Evolutionary conservation across 2,113 vertebrate genomes (phyloP).

Genomic region (Copsychus sechellarum): DNA sequence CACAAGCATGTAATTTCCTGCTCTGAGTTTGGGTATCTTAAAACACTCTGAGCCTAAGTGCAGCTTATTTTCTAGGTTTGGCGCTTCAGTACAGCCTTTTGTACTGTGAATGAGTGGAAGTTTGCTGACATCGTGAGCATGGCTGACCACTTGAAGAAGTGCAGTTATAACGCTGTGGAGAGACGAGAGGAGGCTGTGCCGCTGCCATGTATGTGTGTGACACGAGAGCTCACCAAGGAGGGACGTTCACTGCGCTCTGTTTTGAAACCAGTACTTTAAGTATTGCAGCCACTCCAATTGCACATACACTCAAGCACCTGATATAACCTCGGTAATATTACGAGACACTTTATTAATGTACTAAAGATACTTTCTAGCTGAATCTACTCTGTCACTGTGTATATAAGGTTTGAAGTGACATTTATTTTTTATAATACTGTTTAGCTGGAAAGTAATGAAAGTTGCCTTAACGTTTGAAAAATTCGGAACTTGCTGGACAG

Average conservation of each 20-base stretch:
- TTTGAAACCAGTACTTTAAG: slow-evolving; percentile 87
- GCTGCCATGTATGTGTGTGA: slow-evolving; percentile 93
- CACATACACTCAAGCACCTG: slow-evolving; percentile 75
- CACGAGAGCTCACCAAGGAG: slow-evolving; percentile 91
- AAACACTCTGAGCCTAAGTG: slow-evolving; percentile 46
- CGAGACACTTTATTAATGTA: slow-evolving; percentile 80
- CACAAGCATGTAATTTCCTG: neutral
- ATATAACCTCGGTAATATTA: slow-evolving; percentile 73
- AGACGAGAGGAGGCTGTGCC: slow-evolving; percentile 90
- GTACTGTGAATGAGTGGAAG: slow-evolving; percentile 90
- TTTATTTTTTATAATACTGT: slow-evolving; percentile 87
- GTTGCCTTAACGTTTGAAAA: slow-evolving; percentile 87
- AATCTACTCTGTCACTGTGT: slow-evolving; percentile 80
- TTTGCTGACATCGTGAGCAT: slow-evolving; percentile 93
- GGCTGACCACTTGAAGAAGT: slow-evolving; percentile 94
- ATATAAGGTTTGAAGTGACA: slow-evolving; percentile 84
- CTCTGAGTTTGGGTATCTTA: neutral
- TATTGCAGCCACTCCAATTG: slow-evolving; percentile 66
- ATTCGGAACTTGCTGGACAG: slow-evolving; percentile 79
- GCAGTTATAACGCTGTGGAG: slow-evolving; percentile 89
- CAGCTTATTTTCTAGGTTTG: slow-evolving; percentile 85
- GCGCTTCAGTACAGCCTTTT: slow-evolving; percentile 97
- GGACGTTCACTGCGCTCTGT: slow-evolving; percentile 90
- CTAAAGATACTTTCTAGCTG: slow-evolving; percentile 80
- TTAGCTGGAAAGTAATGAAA: slow-evolving; percentile 76